phyloP scores from a whole-genome alignment of 2,888 invertebrate species.

The Hemistola chrysoprasaria region DNA sequence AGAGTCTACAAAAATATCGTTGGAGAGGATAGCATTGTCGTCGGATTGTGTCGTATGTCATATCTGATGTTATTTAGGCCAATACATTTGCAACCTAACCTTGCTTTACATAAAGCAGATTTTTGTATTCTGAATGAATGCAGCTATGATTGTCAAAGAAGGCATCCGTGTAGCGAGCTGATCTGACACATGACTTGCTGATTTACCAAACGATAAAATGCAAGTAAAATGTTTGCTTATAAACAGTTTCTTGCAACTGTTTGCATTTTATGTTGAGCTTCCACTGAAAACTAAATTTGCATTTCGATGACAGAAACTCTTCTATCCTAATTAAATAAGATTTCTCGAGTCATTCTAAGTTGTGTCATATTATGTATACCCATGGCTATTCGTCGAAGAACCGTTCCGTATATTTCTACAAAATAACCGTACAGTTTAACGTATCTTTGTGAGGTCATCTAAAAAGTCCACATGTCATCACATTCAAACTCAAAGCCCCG shows the following conservation, averaged over 20 bases:
- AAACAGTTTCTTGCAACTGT: conserved; percentile 2
- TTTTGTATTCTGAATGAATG: not conserved
- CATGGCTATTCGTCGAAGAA: too few species aligned
- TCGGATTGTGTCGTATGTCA: conserved; percentile 25
- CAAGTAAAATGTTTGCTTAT: conserved; percentile 7
- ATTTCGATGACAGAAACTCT: too few species aligned
- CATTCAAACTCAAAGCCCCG: too few species aligned
- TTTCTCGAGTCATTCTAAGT: too few species aligned
- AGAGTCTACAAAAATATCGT: conserved; percentile 8
- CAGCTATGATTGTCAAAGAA: conserved; percentile 36
- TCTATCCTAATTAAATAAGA: too few species aligned
- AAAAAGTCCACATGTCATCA: too few species aligned
- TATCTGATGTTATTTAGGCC: conserved; percentile 10
- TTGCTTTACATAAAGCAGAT: conserved; percentile 2
- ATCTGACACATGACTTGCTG: conserved; percentile 31
- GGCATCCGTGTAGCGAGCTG: conserved; percentile 20
- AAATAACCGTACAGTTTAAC: too few species aligned
- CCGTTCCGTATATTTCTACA: too few species aligned
- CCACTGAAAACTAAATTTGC: not conserved
- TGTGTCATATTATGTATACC: too few species aligned
- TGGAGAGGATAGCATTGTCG: conserved; percentile 23
- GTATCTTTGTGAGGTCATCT: too few species aligned
- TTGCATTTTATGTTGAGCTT: too few species aligned
- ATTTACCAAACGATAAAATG: conserved; percentile 19
- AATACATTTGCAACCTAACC: conserved; percentile 8